Conservation (phyloP, 1,140 invertebrate species). For the Lethrus apterus region DNA sequence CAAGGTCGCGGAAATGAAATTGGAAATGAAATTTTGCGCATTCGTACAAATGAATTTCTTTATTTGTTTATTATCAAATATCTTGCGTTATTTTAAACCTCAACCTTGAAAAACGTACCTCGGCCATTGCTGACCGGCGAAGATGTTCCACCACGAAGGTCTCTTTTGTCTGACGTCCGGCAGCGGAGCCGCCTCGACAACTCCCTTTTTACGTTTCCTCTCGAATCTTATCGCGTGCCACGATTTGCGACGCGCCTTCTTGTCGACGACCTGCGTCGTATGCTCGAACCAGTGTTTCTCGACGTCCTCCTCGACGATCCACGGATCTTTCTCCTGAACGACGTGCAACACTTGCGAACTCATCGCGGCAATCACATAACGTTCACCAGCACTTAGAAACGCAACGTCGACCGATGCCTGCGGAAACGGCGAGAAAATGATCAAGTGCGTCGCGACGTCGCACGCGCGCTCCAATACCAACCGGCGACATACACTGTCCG, state of each 20-base stretch:
- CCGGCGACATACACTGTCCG: no score
- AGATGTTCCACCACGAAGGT: slow-evolving; percentile 79
- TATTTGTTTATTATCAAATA: no score
- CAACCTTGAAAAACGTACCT: slow-evolving; percentile 44
- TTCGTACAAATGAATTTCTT: no score
- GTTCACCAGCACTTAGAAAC: neutral
- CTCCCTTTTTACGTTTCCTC: slow-evolving; percentile 57
- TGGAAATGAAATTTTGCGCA: no score
- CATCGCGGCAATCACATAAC: slow-evolving; percentile 20
- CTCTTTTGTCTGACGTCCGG: slow-evolving; percentile 59
- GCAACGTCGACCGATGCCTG: no score
- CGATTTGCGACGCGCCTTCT: slow-evolving; percentile 52
- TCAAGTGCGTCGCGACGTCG: no score
- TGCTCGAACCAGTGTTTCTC: slow-evolving; percentile 42
- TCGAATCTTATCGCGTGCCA: slow-evolving; percentile 65
- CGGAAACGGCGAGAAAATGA: no score
- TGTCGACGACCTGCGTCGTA: slow-evolving; percentile 33
- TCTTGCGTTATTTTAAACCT: no score
- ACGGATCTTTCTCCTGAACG: slow-evolving; percentile 39
- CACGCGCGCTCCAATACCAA: no score
- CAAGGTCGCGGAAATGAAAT: no score
- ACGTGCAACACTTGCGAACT: slow-evolving; percentile 35
- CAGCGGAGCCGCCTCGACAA: slow-evolving; percentile 45
- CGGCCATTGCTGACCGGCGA: slow-evolving; percentile 63
- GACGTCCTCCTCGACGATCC: slow-evolving; percentile 40